Evolutionary conservation across 2,797 vertebrate genomes (phyloP).

Genomic region (Streptopelia turtur): DNA sequence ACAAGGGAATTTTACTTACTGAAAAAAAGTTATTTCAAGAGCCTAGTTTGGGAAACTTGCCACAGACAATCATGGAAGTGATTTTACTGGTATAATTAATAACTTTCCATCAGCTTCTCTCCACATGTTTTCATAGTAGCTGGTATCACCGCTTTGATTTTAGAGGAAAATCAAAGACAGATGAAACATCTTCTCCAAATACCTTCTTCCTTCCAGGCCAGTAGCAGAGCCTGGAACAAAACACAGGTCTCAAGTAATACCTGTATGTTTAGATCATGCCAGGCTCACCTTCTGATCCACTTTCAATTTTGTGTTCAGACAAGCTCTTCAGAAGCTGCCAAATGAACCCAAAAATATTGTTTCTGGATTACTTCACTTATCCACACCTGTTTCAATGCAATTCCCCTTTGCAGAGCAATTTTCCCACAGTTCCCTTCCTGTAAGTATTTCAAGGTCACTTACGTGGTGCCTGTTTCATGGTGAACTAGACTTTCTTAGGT

Average conservation of each 20-base stretch:
- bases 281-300: background rate
- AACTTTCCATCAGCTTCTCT: conserved; percentile 29
- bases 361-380: background rate
- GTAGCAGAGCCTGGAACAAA: conserved; percentile 23
- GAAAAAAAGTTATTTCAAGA: background rate
- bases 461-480: background rate
- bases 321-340: background rate
- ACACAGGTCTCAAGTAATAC: background rate
- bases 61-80: background rate
- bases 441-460: background rate
- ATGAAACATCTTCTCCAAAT: background rate
- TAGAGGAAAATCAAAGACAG: conserved; percentile 41
- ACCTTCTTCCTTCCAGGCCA: background rate
- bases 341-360: background rate
- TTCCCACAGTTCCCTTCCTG: background rate
- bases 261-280: background rate
- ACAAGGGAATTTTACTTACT: background rate
- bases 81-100: conserved; percentile 41
- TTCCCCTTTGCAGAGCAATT: background rate
- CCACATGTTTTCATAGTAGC: conserved; percentile 3
- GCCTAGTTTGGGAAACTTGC: conserved; percentile 8
- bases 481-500: background rate
- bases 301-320: conserved; percentile 16
- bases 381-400: background rate
- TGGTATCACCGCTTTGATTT: conserved; percentile 32